Evolutionary conservation across 2,113 vertebrate genomes (phyloP), one percentile per base, ranked within the genome.

Genomic region (Barbus barbus): DNA sequence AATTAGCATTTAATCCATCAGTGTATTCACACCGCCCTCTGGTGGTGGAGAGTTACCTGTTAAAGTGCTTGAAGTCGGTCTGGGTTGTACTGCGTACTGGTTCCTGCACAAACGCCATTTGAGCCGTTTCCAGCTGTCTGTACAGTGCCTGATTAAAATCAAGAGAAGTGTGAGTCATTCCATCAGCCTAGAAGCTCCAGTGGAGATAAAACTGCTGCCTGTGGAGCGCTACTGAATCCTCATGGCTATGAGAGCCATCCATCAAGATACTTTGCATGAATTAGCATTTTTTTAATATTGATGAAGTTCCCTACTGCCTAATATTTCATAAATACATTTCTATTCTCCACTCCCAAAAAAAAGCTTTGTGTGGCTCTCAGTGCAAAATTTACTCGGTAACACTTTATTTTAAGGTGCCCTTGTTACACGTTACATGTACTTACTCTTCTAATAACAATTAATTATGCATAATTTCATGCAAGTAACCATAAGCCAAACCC

Each of bases 41-140:
- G 53, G 84, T 86, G 87, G 71, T 60, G 41, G n/a, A 58, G 2
- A 14, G 24, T 80, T 83, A 89, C 81, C 84, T 85, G 85, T 76
- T 82, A 69, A 83, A 88, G 56, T 7, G 67, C 46, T 83, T 88
- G 84, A 88, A 83, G 67, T 87, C 87, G 0, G 79, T 38, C 9
- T 84, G 78, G 67, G 65, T 5, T 1, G 81, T 88, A 72, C 87
- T 88, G 44, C 31, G 5, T 0, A 16, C 26, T 12, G 82, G 82
- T 24, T 87, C 79, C 77, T 61, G 31, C 63, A 77, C 9, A 31
- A 48, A 46, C n/a, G 8, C 63, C n/a, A 3, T 56, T 56, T 65
- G 63, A 74, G 82, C 9, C 0, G 12, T 61, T 61, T 81, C 58
- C 41, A 84, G 53, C 75, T 83, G 83, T 83, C 79, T 78, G 82